Base-by-base conservation (phyloP, 2,888 invertebrate genomes). In the Apeira syringaria region DNA sequence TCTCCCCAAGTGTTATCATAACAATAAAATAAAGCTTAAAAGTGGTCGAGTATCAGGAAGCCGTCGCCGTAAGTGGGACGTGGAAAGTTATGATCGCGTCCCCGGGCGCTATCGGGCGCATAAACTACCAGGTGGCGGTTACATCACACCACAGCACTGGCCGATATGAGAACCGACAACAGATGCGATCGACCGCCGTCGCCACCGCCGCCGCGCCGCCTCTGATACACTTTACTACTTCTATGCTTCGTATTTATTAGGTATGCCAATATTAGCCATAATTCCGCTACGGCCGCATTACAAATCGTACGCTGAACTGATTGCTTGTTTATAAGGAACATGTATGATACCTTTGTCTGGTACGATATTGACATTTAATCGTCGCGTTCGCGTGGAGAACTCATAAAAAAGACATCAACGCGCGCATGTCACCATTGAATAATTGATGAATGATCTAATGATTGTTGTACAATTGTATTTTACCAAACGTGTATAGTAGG, bases 51-150 rank as follows among this genome's bases (percentile, higher is more conserved):
- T 44, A 46, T 40, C 52, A 44, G 39, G 48, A 45, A 42, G 41
- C 47, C 39, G 41, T 47, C 37, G 44, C 33, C 44, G 46, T 48
- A 49, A 50, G 45, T 46, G 44, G 34, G 27, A 33, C 48, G 27
- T 25, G 30, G 46, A 46, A 50, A 53, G 64, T 59, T 61, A 64
- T 62, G 52, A 62, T 59, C 61, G 70, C 64, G 74, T 74, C 75
- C 74, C 69, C 61, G 68, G 67, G 63, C 65, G 67, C 74, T 81
- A 80, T 80, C 80, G 59, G 50, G 51, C 56, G 66, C 71, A 79
- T 82, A 82, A 82, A 83, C 74, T 67, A 79, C 68, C 74, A 79
- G 78, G 76, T 78, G 78, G 74, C 64, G 66, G 72, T 65, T 83
- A 80, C 79, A 78, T 80, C 80, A 80, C 79, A 78, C 80, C 80